phyloP scores from a whole-genome alignment of 2,797 vertebrate genomes.

The Heliangelus exortis region DNA sequence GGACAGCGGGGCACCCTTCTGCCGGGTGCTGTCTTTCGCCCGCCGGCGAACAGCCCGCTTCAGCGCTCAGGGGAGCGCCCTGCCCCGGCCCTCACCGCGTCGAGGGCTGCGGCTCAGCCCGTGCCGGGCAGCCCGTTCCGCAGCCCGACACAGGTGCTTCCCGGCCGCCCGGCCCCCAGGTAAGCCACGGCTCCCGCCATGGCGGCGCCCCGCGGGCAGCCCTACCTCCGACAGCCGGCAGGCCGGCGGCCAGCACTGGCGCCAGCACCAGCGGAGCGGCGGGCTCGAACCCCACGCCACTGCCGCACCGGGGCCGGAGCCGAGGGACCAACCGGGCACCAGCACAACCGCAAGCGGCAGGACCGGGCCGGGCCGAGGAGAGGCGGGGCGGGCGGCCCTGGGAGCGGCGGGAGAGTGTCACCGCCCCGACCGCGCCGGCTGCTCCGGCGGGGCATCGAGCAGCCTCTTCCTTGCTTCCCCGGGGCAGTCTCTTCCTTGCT shows the following conservation, averaged over 20 bases:
- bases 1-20: not conserved
- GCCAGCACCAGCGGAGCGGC: not conserved
- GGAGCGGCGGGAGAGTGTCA: accelerated
- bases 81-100: not conserved
- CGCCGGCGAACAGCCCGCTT: no score
- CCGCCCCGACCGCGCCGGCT: no score
- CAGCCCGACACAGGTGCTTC: not conserved
- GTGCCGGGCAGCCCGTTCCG: not conserved
- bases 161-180: not conserved
- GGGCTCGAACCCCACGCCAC: not conserved
- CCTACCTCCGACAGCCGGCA: slow-evolving; percentile 14
- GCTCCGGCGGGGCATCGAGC: not conserved
- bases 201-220: not conserved
- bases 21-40: not conserved
- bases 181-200: not conserved
- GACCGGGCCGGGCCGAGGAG: not conserved
- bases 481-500: no score
- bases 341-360: no score
- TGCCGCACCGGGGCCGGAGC: not conserved
- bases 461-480: no score
- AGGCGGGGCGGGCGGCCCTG: not conserved
- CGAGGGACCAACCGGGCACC: not conserved
- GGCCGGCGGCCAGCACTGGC: not conserved
- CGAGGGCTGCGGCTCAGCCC: not conserved
- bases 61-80: not conserved